These are phyloP conservation scores for Dyspetes luteomarginatus DNA, from an alignment of 2,888 invertebrate genomes.

Conservation along the genomic window DNA sequence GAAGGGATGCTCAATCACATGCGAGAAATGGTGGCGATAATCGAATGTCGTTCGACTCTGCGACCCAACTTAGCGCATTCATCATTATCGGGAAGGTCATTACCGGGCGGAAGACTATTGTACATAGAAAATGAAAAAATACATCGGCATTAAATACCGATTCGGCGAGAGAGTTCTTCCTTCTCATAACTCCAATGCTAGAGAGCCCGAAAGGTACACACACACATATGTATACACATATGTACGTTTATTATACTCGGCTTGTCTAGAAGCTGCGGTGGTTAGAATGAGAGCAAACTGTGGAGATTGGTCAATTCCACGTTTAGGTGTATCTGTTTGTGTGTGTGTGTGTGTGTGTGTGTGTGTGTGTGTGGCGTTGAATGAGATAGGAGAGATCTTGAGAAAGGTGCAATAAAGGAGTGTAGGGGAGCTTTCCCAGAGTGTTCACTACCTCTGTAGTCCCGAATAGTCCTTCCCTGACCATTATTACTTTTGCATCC, in stretches of 20 bases:
- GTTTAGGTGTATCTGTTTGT: too few relatives aligned
- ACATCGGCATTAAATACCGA: neutral
- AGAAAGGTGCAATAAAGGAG: neutral
- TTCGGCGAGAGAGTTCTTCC: conserved; percentile 42
- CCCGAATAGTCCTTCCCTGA: conserved; percentile 30
- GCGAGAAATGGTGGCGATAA: too few relatives aligned
- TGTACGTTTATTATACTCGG: neutral
- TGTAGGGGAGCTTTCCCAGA: neutral
- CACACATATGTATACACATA: neutral
- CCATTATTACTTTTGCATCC: conserved; percentile 67
- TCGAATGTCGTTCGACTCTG: too few relatives aligned
- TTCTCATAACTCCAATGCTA: conserved; percentile 61
- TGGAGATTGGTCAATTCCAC: too few relatives aligned
- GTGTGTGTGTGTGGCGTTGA: neutral
- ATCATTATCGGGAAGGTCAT: too few relatives aligned
- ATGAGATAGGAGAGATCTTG: neutral
- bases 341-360: too few relatives aligned
- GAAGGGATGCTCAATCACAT: too few relatives aligned
- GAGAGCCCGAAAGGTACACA: neutral
- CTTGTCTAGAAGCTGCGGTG: neutral
- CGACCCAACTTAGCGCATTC: too few relatives aligned
- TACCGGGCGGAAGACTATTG: too few relatives aligned
- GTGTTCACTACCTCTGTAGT: neutral
- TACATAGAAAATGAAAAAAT: conserved; percentile 1
- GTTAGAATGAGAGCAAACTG: neutral